These are phyloP conservation scores for Watsonalla cultraria DNA, from an alignment of 2,888 invertebrate species.

Conservation along the genomic window DNA sequence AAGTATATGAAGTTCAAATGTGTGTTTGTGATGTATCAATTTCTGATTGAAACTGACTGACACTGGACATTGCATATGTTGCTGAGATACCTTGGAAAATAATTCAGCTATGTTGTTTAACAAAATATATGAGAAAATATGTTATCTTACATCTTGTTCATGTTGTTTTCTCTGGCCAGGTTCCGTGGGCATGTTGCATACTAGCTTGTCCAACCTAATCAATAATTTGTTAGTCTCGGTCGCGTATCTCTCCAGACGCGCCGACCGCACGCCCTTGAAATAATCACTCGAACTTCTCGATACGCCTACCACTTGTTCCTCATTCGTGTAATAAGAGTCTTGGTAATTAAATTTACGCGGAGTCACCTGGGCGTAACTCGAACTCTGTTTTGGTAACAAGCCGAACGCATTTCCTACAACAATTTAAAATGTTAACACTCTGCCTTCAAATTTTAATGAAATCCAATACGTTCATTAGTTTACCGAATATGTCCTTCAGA, in stretches of 20 bases:
- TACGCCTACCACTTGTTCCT: slow-evolving; percentile 82
- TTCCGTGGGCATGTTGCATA: slow-evolving; percentile 88
- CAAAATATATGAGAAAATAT: background rate
- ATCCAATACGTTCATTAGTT: slow-evolving; percentile 84
- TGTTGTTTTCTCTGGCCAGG: slow-evolving; percentile 85
- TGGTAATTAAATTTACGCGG: slow-evolving; percentile 51
- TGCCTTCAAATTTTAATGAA: slow-evolving; percentile 11
- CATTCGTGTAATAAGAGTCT: slow-evolving; percentile 51
- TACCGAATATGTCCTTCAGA: slow-evolving; percentile 90
- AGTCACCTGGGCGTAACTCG: background rate
- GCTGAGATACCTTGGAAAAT: too few relatives aligned
- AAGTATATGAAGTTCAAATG: too few relatives aligned
- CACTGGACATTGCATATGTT: too few relatives aligned
- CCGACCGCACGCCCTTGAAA: slow-evolving; percentile 83
- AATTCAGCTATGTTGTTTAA: too few relatives aligned
- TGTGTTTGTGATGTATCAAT: too few relatives aligned
- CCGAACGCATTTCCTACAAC: slow-evolving; percentile 1
- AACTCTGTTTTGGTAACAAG: background rate
- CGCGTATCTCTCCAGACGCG: slow-evolving; percentile 89
- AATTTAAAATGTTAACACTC: background rate
- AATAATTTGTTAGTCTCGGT: slow-evolving; percentile 97
- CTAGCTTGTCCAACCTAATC: slow-evolving; percentile 94
- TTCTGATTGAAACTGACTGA: too few relatives aligned
- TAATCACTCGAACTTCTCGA: slow-evolving; percentile 83
- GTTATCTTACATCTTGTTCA: slow-evolving; percentile 79